phyloP scores from a whole-genome alignment of 2,888 invertebrate genomes.

The Phrixothrix hirtus region DNA sequence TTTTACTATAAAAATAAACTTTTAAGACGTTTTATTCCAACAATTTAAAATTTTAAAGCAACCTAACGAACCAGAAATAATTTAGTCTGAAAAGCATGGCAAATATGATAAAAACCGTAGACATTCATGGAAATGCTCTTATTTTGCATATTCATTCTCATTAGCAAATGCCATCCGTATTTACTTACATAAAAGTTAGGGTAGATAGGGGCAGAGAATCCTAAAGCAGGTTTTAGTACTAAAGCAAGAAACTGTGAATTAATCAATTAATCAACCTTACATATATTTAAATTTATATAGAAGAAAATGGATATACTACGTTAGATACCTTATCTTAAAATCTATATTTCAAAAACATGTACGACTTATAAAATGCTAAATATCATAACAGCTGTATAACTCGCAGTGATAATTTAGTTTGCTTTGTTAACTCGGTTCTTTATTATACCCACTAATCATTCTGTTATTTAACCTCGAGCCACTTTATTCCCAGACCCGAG shows the following conservation, averaged over 20 bases:
- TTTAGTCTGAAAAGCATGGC: conserved; percentile 30
- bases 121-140: conserved; percentile 37
- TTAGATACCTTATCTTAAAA: no score
- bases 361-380: no score
- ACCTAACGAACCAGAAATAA: conserved; percentile 33
- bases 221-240: conserved; percentile 1
- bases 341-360: no score
- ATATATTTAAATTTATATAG: no score
- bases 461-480: conserved; percentile 25
- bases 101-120: conserved; percentile 35
- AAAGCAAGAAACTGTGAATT: background rate
- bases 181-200: conserved; percentile 36
- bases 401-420: conserved; percentile 24
- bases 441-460: conserved; percentile 30
- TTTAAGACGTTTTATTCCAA: conserved; percentile 12
- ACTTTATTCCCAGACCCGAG: conserved; percentile 20
- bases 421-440: conserved; percentile 29
- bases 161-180: conserved; percentile 35
- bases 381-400: background rate
- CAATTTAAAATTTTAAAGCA: conserved; percentile 26
- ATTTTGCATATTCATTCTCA: conserved; percentile 42
- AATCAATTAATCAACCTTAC: no score
- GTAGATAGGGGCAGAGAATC: conserved; percentile 8
- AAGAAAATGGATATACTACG: no score
- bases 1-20: no score